A percentile compares a stretch with the other conserved stretches of the same genome.
These are phyloP conservation scores for Drosophila mercatorum DNA, from an alignment of 2,888 invertebrate genomes.

Conservation along the genomic window DNA sequence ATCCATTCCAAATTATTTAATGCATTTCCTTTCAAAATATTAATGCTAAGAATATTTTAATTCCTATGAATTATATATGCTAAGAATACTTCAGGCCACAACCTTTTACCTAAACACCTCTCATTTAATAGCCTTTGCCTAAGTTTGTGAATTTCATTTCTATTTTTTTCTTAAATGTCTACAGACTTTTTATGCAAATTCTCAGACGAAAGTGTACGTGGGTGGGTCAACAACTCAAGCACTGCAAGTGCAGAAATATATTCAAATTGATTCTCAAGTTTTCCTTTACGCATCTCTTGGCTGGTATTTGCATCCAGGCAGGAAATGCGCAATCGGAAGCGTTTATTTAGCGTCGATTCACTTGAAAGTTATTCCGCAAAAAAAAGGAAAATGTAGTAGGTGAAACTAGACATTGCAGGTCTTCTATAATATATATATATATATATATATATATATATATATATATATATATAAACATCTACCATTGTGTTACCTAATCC, in stretches of 20 bases:
- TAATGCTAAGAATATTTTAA: background rate
- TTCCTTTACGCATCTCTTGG: constrained; percentile 20
- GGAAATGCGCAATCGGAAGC: constrained; percentile 56
- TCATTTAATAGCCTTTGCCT: background rate
- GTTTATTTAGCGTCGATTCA: constrained; percentile 34
- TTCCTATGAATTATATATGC: background rate
- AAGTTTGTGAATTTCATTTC: background rate
- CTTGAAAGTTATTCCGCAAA: constrained; percentile 7
- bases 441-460: background rate
- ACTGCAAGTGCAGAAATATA: background rate
- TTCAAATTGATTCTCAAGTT: constrained; percentile 32
- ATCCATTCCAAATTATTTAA: too few relatives aligned
- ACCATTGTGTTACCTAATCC: constrained; percentile 37
- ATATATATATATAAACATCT: background rate
- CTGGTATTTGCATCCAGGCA: constrained; percentile 17
- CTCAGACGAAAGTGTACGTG: background rate
- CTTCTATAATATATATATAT: background rate
- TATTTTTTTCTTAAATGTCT: background rate
- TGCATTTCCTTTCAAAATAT: background rate
- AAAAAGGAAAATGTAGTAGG: background rate
- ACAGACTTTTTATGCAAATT: background rate
- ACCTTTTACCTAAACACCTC: background rate
- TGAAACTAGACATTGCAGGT: background rate
- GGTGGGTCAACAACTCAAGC: background rate
- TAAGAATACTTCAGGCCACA: background rate